phyloP scores from a whole-genome alignment of 2,113 vertebrate species.

The Tinamus guttatus region DNA sequence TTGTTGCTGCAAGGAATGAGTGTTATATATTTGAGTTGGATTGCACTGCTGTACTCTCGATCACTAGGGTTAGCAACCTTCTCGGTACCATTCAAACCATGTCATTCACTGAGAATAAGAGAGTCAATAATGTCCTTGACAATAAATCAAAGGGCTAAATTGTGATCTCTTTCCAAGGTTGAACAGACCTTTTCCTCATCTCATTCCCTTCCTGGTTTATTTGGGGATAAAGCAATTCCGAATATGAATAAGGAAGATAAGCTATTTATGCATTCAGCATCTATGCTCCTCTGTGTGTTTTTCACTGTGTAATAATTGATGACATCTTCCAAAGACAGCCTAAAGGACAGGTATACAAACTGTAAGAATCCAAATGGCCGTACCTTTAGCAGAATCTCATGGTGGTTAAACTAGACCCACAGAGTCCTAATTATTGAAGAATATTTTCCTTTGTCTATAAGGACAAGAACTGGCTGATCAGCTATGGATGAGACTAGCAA shows the following conservation, averaged over 20 bases:
- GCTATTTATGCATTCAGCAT: neutral
- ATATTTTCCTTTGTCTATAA: neutral
- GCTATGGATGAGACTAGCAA: neutral
- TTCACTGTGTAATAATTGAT: constrained; percentile 19
- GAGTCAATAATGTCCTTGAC: neutral
- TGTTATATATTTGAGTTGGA: neutral
- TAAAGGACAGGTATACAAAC: constrained; percentile 7
- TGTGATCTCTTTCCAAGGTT: neutral
- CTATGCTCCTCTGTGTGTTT: neutral
- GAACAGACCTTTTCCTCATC: neutral
- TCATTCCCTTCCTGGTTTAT: neutral
- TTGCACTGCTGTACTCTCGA: neutral
- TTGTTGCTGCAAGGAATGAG: constrained; percentile 8
- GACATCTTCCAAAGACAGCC: neutral
- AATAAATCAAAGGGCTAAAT: neutral
- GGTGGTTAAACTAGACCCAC: neutral
- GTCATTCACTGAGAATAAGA: neutral
- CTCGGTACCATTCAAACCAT: neutral
- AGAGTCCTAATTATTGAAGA: neutral
- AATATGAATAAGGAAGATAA: neutral
- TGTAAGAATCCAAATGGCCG: neutral
- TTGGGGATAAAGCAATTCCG: neutral
- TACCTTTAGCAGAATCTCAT: neutral
- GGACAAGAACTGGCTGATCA: neutral
- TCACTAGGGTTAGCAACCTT: neutral